phyloP scores from a whole-genome alignment of 1,140 invertebrate species.

The Bombus fervidus region DNA sequence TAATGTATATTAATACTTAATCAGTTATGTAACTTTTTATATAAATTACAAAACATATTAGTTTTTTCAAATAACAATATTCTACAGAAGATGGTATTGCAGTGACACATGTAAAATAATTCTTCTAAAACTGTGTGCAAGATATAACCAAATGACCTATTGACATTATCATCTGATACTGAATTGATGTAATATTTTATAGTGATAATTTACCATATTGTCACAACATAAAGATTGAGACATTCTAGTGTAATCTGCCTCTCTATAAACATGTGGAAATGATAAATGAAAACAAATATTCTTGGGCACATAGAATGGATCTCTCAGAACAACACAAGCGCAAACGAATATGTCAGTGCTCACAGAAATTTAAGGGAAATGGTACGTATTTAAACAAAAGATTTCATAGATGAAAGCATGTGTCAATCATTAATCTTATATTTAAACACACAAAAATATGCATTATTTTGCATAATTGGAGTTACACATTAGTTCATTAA shows the following conservation, averaged over 20 bases:
- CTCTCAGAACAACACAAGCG: slow-evolving; percentile 30
- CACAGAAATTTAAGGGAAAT: background rate
- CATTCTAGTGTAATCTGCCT: slow-evolving; percentile 6
- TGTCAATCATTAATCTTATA: background rate
- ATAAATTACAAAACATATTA: slow-evolving; percentile 30
- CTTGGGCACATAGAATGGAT: slow-evolving; percentile 49
- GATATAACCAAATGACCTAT: slow-evolving; percentile 63
- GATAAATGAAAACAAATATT: slow-evolving; percentile 22
- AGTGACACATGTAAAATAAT: background rate
- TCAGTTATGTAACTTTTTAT: background rate
- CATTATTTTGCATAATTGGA: background rate
- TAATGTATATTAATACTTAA: slow-evolving; percentile 23
- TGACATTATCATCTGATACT: slow-evolving; percentile 63
- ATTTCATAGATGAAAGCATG: background rate
- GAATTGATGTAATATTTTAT: slow-evolving; percentile 47
- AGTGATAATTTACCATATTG: slow-evolving; percentile 29
- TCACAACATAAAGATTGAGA: slow-evolving; percentile 32
- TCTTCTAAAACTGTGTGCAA: slow-evolving; percentile 36
- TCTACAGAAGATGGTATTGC: background rate
- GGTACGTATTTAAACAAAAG: slow-evolving; percentile 37
- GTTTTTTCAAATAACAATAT: background rate
- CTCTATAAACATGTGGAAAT: slow-evolving; percentile 29
- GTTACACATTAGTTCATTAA: background rate
- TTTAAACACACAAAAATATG: background rate
- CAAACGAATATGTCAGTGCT: slow-evolving; percentile 43